Percentiles rank a stretch among this genome's conserved stretches.
phyloP scores from a whole-genome alignment of 1,140 invertebrate species.

The Philotrypesis tridentata region DNA sequence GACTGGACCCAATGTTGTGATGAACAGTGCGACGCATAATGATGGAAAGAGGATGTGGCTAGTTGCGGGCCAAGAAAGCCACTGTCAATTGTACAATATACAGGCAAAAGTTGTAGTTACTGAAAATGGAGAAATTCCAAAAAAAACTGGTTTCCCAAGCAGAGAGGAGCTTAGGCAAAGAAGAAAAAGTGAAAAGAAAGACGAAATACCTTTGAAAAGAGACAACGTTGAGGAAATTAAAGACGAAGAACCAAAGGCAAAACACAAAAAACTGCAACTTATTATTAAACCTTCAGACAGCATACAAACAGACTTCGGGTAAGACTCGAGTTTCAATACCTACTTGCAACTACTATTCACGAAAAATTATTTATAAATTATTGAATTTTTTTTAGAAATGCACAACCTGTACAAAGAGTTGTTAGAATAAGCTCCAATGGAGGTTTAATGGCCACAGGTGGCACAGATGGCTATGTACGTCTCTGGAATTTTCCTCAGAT shows the following conservation, averaged over 20 bases:
- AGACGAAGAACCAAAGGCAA: conserved; percentile 70
- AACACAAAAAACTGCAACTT: conserved; percentile 80
- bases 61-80: conserved; percentile 93
- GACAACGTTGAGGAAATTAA: conserved; percentile 68
- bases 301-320: conserved; percentile 87
- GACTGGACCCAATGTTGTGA: conserved; percentile 91
- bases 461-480: conserved; percentile 89
- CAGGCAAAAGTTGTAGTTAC: conserved; percentile 78
- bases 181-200: conserved; percentile 64
- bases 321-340: conserved; percentile 51
- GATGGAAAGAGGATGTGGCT: conserved; percentile 83
- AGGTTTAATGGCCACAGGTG: conserved; percentile 90
- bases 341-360: no score
- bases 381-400: conserved; percentile 62
- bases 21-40: conserved; percentile 87
- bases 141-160: conserved; percentile 56
- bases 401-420: conserved; percentile 89
- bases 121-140: conserved; percentile 71
- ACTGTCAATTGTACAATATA: conserved; percentile 91
- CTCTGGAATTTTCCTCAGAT: conserved; percentile 92
- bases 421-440: conserved; percentile 86
- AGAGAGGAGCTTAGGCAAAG: conserved; percentile 68
- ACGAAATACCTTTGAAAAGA: conserved; percentile 70
- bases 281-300: conserved; percentile 83
- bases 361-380: neutral